A percentile compares a stretch with the other conserved stretches of the same genome.
phyloP scores from a whole-genome alignment of 2,888 invertebrate species.

The Apodemia zela region DNA sequence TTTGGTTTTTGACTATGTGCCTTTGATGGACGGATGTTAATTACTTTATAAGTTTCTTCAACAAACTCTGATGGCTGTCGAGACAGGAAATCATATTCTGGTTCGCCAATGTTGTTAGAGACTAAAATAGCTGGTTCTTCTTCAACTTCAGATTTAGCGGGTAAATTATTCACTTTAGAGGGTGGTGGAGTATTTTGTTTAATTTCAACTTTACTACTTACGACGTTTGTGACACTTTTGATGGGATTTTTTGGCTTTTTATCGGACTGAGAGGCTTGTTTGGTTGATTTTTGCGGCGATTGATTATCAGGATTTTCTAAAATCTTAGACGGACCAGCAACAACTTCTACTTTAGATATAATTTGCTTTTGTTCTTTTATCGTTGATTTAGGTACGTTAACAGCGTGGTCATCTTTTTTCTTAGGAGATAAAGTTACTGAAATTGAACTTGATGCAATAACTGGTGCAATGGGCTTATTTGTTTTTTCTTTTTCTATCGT shows the following conservation, averaged over 20 bases:
- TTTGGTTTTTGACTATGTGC: slow-evolving; percentile 67
- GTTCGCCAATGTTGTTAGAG: slow-evolving; percentile 87
- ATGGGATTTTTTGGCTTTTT: slow-evolving; percentile 57
- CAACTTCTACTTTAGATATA: slow-evolving; percentile 78
- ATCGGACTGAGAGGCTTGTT: slow-evolving; percentile 44
- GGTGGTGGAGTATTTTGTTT: slow-evolving; percentile 58
- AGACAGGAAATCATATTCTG: slow-evolving; percentile 92
- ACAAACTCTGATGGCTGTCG: slow-evolving; percentile 91
- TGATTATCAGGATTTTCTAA: slow-evolving; percentile 59
- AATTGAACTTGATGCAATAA: slow-evolving; percentile 61
- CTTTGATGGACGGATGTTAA: slow-evolving; percentile 88
- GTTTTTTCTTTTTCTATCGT: slow-evolving; percentile 59
- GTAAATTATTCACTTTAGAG: slow-evolving; percentile 76
- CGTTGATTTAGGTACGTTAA: slow-evolving; percentile 67
- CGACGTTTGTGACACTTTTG: slow-evolving; percentile 61
- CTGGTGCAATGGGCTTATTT: slow-evolving; percentile 56
- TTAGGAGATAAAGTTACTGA: slow-evolving; percentile 59
- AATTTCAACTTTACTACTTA: slow-evolving; percentile 73
- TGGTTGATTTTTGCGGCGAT: slow-evolving; percentile 48
- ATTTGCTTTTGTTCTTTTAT: slow-evolving; percentile 69
- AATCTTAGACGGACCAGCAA: slow-evolving; percentile 73
- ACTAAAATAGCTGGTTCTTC: slow-evolving; percentile 82
- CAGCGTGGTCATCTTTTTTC: slow-evolving; percentile 69
- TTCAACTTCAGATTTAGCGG: slow-evolving; percentile 68
- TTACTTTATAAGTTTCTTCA: slow-evolving; percentile 91